phyloP scores from a whole-genome alignment of 2,797 vertebrate species.

The Gallirallus australis region DNA sequence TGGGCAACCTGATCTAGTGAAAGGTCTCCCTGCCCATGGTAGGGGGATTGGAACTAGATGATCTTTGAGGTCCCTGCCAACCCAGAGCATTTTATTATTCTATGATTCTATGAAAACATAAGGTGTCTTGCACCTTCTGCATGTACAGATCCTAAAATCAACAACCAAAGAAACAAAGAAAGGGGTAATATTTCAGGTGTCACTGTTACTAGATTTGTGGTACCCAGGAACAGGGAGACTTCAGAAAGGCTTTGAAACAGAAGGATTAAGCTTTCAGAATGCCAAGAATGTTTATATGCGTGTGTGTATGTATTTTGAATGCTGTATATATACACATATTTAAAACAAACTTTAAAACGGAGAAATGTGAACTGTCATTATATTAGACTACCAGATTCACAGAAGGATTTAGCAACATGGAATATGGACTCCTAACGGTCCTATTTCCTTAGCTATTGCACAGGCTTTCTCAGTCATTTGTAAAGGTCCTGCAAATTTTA shows the following conservation, averaged over 20 bases:
- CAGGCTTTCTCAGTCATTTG: not conserved
- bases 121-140: not conserved
- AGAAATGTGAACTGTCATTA: not conserved
- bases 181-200: not conserved
- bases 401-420: not conserved
- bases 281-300: not conserved
- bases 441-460: not conserved
- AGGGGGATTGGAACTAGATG: too few relatives aligned
- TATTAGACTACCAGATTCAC: not conserved
- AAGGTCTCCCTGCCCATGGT: too few relatives aligned
- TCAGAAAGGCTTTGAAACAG: not conserved
- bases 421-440: not conserved
- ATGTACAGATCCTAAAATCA: not conserved
- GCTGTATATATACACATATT: fast-evolving
- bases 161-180: not conserved
- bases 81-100: too few relatives aligned
- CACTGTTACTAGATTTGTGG: not conserved
- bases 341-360: not conserved
- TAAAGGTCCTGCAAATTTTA: not conserved
- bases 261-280: fast-evolving
- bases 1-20: too few relatives aligned
- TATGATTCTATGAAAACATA: not conserved
- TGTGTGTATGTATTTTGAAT: not conserved
- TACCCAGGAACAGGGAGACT: not conserved
- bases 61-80: too few relatives aligned